Conservation (phyloP, 2,113 vertebrate genomes). For the Mustela nigripes region DNA sequence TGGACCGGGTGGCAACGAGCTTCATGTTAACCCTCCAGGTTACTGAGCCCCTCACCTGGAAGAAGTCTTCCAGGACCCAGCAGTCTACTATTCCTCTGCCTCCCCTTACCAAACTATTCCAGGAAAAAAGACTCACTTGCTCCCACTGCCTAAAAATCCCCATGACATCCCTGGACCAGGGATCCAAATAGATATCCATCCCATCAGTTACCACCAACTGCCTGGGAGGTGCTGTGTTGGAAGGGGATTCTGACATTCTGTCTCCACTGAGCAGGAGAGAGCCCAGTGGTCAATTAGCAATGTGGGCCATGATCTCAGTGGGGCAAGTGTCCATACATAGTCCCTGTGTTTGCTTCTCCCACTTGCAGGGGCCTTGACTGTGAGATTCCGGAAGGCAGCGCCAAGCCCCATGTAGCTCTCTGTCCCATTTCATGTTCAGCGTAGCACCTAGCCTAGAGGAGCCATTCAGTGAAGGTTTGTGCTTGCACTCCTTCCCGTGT, state of each 20-base stretch:
- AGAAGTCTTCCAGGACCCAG: background rate
- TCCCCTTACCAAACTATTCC: background rate
- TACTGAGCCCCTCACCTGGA: background rate
- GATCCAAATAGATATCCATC: background rate
- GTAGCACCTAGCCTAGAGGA: background rate
- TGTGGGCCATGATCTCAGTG: background rate
- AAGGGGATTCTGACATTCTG: background rate
- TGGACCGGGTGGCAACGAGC: background rate
- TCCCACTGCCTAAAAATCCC: background rate
- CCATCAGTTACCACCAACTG: background rate
- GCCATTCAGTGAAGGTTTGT: background rate
- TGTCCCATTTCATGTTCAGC: rapidly evolving
- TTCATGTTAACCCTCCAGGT: background rate
- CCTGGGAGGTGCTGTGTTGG: background rate
- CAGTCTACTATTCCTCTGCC: background rate
- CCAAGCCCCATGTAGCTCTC: background rate
- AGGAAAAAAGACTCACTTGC: background rate
- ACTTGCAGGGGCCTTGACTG: background rate
- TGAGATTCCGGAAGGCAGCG: background rate
- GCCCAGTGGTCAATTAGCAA: background rate
- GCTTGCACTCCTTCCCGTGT: background rate
- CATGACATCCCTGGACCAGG: background rate
- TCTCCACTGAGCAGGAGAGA: background rate
- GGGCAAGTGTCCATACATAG: background rate
- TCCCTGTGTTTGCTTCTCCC: background rate